phyloP scores from a whole-genome alignment of 2,797 vertebrate genomes.

The Furcifer pardalis region DNA sequence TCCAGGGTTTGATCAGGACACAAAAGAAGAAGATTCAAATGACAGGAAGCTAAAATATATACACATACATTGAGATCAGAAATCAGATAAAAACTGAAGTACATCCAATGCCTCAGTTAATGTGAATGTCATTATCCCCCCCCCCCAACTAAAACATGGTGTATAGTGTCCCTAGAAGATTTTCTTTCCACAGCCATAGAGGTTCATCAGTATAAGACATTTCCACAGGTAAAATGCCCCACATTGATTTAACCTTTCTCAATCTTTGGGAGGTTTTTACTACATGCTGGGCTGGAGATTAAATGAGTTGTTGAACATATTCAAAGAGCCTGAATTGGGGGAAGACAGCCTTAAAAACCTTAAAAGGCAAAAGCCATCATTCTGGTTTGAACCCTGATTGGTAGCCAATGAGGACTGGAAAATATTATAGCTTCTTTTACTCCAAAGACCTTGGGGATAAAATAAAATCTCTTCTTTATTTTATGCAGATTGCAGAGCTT shows the following conservation, averaged over 20 bases:
- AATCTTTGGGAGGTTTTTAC: background rate
- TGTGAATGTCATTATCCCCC: background rate
- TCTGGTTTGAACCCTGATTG: background rate
- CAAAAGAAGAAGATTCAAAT: too few species aligned
- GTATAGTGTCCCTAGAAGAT: background rate
- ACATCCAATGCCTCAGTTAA: background rate
- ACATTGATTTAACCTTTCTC: background rate
- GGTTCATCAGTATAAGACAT: background rate
- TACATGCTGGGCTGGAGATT: background rate
- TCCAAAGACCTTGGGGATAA: background rate
- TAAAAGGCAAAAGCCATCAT: background rate
- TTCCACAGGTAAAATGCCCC: background rate
- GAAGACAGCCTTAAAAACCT: background rate
- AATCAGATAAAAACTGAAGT: background rate
- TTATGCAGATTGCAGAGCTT: background rate
- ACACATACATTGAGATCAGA: background rate
- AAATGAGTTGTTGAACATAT: background rate
- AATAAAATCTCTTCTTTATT: background rate
- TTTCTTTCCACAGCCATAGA: background rate
- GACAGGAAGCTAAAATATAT: background rate
- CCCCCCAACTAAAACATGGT: background rate
- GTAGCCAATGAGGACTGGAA: too few species aligned
- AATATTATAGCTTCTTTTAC: background rate
- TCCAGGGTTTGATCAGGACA: too few species aligned
- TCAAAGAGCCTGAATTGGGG: too few species aligned